Base-by-base conservation (phyloP, 2,888 invertebrate species). In the Meiosimyza platycephala region DNA sequence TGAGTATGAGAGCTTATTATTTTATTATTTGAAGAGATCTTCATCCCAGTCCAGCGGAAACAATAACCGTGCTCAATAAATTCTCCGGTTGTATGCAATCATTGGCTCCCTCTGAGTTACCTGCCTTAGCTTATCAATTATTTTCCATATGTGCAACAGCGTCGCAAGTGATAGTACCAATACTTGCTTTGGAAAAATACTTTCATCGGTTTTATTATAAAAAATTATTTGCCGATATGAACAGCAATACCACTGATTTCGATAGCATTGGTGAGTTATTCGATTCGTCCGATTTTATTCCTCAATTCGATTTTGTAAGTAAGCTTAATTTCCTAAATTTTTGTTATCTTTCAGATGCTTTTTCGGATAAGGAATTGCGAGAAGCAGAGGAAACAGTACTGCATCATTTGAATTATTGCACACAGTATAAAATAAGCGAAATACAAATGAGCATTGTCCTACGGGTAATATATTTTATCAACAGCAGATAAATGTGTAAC, bases 371-470 rank as follows among this genome's bases (percentile, higher is more conserved):
- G 77, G 90, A 91, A 77, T 79, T 89, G n/a, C 85, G 89, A 71
- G 89, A 91, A 78, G 88, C 89, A 3, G 91, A 92, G 83, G 90
- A 91, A 77, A 91, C 90, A 1, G 88, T 92, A 28, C 81, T 92
- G 6, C 91, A 89, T 83, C 90, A 91, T 79, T 89, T 92, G 16
- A 85, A 83, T 75, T 86, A 85, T 72, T 86, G 86, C 71, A 86
- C 87, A 7, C 86, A 86, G 79, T 85, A 83, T 72, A 82, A 85
- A 71, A 78, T 87, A 0, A 85, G 75, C 63, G 87, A 87, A 76
- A 78, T 81, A 48, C 85, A 86, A 75, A 74, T 87, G 69, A 79
- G 78, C n/a, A 76, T 81, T 50, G 81, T 83, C 70, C 67, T 86
- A 0, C 79, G 82, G 74, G 86, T 86, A 78, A 75, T 28, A 28